phyloP scores from a whole-genome alignment of 2,888 invertebrate species.

The Neria commutata region DNA sequence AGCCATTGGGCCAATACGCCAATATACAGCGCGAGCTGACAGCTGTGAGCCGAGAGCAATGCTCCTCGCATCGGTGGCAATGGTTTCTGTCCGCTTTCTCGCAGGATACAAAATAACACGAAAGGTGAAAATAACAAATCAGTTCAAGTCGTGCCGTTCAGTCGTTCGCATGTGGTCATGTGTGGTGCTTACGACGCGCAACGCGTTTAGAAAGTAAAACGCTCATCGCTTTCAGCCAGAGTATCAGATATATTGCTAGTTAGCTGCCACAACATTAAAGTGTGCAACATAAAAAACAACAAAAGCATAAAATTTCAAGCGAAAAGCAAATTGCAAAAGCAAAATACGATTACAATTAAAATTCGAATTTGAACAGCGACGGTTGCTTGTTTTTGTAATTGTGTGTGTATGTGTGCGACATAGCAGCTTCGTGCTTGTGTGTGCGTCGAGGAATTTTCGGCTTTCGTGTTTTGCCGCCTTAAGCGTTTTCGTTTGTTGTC shows the following conservation, averaged over 20 bases:
- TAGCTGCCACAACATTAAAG: no score
- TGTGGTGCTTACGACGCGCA: constrained; percentile 17
- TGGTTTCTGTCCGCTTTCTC: neutral
- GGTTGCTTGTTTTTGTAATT: neutral
- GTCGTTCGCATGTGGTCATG: constrained; percentile 33
- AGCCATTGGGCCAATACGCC: neutral
- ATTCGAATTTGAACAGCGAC: neutral
- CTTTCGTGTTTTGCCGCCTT: neutral
- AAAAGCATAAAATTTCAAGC: constrained; percentile 8
- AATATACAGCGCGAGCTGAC: no score
- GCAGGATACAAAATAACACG: constrained; percentile 33
- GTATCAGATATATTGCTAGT: no score
- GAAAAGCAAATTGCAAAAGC: neutral
- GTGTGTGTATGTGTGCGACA: no score
- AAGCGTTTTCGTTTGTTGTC: constrained; percentile 8
- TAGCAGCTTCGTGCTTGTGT: neutral
- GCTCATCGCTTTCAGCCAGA: no score
- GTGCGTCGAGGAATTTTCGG: constrained; percentile 2
- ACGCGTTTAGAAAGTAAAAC: no score
- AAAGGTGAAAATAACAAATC: constrained; percentile 47
- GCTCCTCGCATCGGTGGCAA: constrained; percentile 6
- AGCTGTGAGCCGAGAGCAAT: constrained; percentile 19
- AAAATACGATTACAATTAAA: neutral
- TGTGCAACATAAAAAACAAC: no score
- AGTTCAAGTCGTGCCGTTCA: constrained; percentile 45